These are phyloP conservation scores for Panzeria rudis DNA, from an alignment of 2,888 invertebrate genomes.

Conservation along the genomic window DNA sequence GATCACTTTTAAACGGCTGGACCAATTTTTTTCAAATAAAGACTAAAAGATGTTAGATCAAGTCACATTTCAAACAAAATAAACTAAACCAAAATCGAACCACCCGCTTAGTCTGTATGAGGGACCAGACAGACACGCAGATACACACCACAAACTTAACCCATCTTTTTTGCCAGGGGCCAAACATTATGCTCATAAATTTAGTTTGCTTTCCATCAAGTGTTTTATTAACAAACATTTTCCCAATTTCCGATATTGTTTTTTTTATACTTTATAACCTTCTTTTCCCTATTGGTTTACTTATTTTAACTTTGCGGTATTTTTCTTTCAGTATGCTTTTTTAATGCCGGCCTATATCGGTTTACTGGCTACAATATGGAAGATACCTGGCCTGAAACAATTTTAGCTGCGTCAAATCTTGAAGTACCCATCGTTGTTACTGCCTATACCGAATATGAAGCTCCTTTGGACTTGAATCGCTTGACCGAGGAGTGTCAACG, in stretches of 20 bases:
- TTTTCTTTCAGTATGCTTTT: constrained; percentile 86
- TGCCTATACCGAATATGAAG: constrained; percentile 88
- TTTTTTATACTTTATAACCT: too few species aligned
- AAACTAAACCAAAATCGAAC: too few species aligned
- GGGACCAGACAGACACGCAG: too few species aligned
- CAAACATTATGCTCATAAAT: too few species aligned
- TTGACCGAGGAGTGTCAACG: constrained; percentile 85
- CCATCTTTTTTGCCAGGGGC: too few species aligned
- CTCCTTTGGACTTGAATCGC: constrained; percentile 86
- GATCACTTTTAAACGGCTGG: too few species aligned
- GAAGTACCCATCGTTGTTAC: constrained; percentile 87
- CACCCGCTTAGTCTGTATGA: too few species aligned
- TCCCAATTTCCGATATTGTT: background rate
- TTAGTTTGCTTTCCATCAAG: background rate
- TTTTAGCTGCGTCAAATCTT: constrained; percentile 85
- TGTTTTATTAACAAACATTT: background rate
- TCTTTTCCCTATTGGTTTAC: background rate
- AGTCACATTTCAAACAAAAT: too few species aligned
- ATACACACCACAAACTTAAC: too few species aligned
- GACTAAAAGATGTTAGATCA: too few species aligned
- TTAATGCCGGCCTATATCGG: constrained; percentile 90
- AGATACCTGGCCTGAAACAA: constrained; percentile 88
- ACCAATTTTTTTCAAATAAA: too few species aligned
- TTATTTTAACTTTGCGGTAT: background rate
- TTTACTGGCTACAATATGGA: constrained; percentile 86